Evolutionary conservation across 2,888 invertebrate species (phyloP).

Genomic region (Drosophila kambysellisi): DNA sequence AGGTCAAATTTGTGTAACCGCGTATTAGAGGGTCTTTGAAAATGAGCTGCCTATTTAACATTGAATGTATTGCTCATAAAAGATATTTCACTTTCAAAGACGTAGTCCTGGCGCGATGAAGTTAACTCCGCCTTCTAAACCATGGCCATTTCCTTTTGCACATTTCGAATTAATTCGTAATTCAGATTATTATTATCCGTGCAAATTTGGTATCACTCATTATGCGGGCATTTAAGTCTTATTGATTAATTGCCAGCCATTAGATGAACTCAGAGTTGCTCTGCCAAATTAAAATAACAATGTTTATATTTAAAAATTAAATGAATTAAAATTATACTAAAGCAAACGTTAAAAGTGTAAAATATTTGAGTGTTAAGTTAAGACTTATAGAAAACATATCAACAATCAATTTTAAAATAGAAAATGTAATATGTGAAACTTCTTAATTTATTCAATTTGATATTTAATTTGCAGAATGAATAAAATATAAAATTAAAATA

Average conservation of each 20-base stretch:
- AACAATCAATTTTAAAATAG: not conserved
- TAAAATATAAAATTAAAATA: no score
- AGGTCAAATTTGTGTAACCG: constrained; percentile 30
- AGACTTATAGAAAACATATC: not conserved
- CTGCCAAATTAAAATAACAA: not conserved
- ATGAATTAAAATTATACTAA: not conserved
- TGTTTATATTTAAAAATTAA: not conserved
- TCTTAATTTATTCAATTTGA: no score
- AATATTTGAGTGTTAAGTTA: not conserved
- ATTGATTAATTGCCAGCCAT: not conserved
- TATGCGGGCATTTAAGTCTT: not conserved
- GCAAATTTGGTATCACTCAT: not conserved
- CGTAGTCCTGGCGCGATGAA: not conserved
- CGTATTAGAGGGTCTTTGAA: constrained; percentile 6
- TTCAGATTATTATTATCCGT: not conserved
- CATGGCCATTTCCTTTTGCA: not conserved
- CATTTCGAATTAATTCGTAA: not conserved
- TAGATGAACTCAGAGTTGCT: not conserved
- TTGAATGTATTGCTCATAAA: not conserved
- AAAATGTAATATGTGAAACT: not conserved
- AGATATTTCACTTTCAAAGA: no score
- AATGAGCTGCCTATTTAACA: constrained; percentile 2
- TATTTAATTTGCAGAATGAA: no score
- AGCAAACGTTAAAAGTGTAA: not conserved
- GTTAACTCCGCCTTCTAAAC: not conserved